Percentiles rank a stretch among this genome's conserved stretches.
Conservation (phyloP, 2,113 vertebrate genomes). For the Thamnaconus septentrionalis region DNA sequence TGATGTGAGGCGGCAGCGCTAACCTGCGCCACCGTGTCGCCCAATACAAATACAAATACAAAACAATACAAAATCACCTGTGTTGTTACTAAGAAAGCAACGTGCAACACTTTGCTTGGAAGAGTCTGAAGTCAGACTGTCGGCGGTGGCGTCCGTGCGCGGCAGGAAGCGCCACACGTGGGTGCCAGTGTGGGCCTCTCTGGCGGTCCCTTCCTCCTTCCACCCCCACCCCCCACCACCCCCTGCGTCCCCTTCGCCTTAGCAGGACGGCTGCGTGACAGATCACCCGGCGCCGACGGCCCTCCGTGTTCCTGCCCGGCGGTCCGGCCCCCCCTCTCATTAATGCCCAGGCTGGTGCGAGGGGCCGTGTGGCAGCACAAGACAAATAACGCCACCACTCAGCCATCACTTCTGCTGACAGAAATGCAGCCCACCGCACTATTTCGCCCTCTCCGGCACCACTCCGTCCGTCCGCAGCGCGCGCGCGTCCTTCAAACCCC, state of each 20-base stretch:
- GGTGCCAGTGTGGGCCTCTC: conserved; percentile 25
- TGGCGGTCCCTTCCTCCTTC: conserved; percentile 31
- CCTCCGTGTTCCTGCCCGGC: conserved; percentile 75
- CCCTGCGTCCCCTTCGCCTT: conserved; percentile 58
- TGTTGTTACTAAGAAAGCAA: no score
- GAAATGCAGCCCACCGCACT: conserved; percentile 82
- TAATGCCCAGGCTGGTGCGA: conserved; percentile 76
- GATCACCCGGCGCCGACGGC: conserved; percentile 73
- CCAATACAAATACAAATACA: no score
- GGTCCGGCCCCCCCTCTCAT: conserved; percentile 81
- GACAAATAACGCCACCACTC: conserved; percentile 80
- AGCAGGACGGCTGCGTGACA: conserved; percentile 71
- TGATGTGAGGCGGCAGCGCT: no score
- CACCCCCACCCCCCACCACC: conserved; percentile 40
- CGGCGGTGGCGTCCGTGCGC: conserved; percentile 12
- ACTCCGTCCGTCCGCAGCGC: conserved; percentile 59
- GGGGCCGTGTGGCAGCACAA: conserved; percentile 79
- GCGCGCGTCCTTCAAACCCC: conserved; percentile 75
- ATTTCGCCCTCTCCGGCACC: conserved; percentile 76
- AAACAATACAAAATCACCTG: no score
- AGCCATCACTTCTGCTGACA: conserved; percentile 86
- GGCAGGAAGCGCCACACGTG: conserved; percentile 16
- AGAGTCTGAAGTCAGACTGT: not conserved
- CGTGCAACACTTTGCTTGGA: no score
- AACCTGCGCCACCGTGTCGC: no score